Evolutionary conservation across 1,140 invertebrate species (phyloP).

Genomic region (Lethrus apterus): DNA sequence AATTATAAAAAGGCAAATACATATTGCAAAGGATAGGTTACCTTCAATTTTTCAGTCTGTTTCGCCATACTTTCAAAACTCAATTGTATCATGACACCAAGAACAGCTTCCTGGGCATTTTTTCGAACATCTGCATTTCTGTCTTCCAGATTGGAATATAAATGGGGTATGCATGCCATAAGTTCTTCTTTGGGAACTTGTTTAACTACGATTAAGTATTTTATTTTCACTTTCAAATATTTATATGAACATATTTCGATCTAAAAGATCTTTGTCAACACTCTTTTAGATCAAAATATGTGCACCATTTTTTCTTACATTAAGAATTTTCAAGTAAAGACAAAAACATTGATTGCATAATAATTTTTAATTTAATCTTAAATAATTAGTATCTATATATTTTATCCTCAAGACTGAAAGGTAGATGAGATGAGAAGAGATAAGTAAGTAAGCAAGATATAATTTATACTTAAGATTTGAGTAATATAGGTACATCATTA

Average conservation of each 20-base stretch:
- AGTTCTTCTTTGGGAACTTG: constrained; percentile 76
- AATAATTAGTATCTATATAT: too few species aligned
- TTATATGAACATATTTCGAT: too few species aligned
- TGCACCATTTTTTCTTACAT: too few species aligned
- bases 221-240: not conserved
- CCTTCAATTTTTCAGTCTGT: constrained; percentile 76
- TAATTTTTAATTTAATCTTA: too few species aligned
- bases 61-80: constrained; percentile 77
- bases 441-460: too few species aligned
- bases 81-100: constrained; percentile 89
- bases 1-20: constrained; percentile 4
- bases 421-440: too few species aligned
- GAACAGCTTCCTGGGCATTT: constrained; percentile 78
- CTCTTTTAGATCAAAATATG: not conserved
- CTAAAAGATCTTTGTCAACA: not conserved
- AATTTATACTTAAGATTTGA: too few species aligned
- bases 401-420: too few species aligned
- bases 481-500: too few species aligned
- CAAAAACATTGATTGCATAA: too few species aligned
- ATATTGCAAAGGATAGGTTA: constrained; percentile 33
- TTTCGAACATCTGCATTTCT: constrained; percentile 86
- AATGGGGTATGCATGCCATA: constrained; percentile 62
- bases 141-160: constrained; percentile 85
- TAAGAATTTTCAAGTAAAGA: too few species aligned
- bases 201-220: constrained; percentile 52